These are phyloP conservation scores for Silvanus unidentatus DNA, from an alignment of 2,888 invertebrate genomes.

Conservation along the genomic window DNA sequence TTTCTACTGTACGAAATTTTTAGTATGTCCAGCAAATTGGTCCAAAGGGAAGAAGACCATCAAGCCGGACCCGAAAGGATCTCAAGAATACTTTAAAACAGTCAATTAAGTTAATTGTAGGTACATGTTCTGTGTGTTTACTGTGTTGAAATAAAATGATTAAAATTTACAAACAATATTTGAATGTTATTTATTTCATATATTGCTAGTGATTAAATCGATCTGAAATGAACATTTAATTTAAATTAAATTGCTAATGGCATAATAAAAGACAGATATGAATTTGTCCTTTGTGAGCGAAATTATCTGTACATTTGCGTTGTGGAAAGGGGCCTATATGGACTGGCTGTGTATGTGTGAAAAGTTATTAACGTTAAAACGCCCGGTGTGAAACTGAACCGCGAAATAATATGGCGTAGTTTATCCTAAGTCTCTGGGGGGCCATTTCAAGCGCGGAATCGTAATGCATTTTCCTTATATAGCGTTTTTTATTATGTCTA, in stretches of 20 bases:
- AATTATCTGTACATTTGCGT: not conserved
- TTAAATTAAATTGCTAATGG: too few relatives aligned
- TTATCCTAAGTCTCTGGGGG: constrained; percentile 39
- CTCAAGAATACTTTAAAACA: constrained; percentile 79
- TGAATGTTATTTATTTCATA: too few relatives aligned
- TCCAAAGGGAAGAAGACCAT: constrained; percentile 77
- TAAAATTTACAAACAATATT: too few relatives aligned
- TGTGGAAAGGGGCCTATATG: not conserved
- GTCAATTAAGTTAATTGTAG: too few relatives aligned
- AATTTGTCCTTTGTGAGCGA: constrained; percentile 1
- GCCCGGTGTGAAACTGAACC: constrained; percentile 34
- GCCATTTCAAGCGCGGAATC: constrained; percentile 44
- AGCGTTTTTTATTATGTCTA: constrained; percentile 48
- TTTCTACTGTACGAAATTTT: constrained; percentile 14
- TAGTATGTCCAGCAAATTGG: constrained; percentile 96
- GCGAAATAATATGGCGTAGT: constrained; percentile 44
- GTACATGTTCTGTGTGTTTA: not conserved
- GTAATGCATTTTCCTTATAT: constrained; percentile 50
- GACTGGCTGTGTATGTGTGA: constrained; percentile 12
- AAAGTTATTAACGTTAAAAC: constrained; percentile 43
- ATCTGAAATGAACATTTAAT: too few relatives aligned
- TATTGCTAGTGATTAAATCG: too few relatives aligned
- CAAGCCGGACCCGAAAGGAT: constrained; percentile 79
- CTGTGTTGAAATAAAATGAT: not conserved
- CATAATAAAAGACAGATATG: not conserved